A percentile compares a stretch with the other conserved stretches of the same genome.
phyloP scores from a whole-genome alignment of 2,113 vertebrate species.

The Mesocricetus auratus region DNA sequence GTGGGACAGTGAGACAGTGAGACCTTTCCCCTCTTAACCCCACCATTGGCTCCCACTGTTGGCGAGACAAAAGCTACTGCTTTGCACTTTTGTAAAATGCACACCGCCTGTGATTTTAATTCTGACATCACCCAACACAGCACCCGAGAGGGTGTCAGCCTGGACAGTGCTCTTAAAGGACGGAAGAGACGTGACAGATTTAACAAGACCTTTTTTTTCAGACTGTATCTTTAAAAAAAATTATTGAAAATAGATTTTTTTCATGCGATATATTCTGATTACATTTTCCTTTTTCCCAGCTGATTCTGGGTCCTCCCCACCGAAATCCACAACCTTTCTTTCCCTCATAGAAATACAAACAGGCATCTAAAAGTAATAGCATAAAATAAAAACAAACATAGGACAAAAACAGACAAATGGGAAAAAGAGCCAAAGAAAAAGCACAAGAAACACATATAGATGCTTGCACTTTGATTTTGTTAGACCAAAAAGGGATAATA shows the following conservation, averaged over 20 bases:
- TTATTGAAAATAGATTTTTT: not conserved
- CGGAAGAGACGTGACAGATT: not conserved
- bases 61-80: not conserved
- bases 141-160: not conserved
- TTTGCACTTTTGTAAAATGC: not conserved
- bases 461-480: not conserved
- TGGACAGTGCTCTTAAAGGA: not conserved
- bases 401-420: too few species aligned
- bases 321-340: not conserved
- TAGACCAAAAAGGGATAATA: not conserved
- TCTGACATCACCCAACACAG: not conserved
- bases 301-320: too few species aligned
- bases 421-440: too few species aligned
- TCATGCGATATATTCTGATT: not conserved
- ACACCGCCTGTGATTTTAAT: slow-evolving; percentile 1
- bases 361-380: not conserved
- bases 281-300: not conserved
- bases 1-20: not conserved
- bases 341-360: not conserved
- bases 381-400: not conserved
- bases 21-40: not conserved
- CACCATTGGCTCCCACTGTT: not conserved
- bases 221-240: not conserved
- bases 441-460: not conserved
- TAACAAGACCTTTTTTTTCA: not conserved